A percentile compares a stretch with the other conserved stretches of the same genome.
Evolutionary conservation across 2,113 vertebrate genomes (phyloP).

Genomic region (Dendrocopos noguchii): DNA sequence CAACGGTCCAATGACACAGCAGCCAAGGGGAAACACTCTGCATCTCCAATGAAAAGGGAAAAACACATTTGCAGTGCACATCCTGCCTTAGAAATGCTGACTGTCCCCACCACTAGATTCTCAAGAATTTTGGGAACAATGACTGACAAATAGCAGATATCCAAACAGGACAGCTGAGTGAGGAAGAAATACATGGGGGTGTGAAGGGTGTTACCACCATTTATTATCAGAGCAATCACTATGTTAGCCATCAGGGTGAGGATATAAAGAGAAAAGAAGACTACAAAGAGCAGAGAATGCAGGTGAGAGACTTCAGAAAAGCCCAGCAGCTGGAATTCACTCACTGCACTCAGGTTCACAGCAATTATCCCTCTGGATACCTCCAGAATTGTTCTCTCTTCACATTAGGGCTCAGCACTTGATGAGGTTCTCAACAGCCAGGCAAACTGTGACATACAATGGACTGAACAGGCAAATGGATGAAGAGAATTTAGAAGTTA

Average conservation of each 20-base stretch:
- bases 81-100: slow-evolving; percentile 19
- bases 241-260: slow-evolving; percentile 16
- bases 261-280: slow-evolving; percentile 32
- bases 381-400: not conserved
- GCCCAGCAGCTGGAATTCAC: slow-evolving; percentile 14
- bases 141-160: slow-evolving; percentile 30
- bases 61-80: slow-evolving; percentile 21
- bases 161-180: slow-evolving; percentile 48
- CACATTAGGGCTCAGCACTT: not conserved
- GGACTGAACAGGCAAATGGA: not conserved
- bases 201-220: not conserved
- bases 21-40: slow-evolving; percentile 42
- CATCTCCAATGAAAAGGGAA: slow-evolving; percentile 15
- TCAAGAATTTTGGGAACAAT: slow-evolving; percentile 37
- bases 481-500: not conserved
- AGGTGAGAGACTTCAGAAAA: not conserved
- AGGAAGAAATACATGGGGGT: slow-evolving; percentile 53
- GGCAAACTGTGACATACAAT: not conserved
- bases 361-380: not conserved
- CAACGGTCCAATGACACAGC: slow-evolving; percentile 33
- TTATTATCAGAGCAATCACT: not conserved
- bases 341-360: not conserved
- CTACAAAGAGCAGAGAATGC: not conserved
- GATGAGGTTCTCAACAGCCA: not conserved
- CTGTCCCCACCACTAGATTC: slow-evolving; percentile 19